Conservation (phyloP, 2,888 invertebrate species). For the Zaprionus obscuricornis region DNA sequence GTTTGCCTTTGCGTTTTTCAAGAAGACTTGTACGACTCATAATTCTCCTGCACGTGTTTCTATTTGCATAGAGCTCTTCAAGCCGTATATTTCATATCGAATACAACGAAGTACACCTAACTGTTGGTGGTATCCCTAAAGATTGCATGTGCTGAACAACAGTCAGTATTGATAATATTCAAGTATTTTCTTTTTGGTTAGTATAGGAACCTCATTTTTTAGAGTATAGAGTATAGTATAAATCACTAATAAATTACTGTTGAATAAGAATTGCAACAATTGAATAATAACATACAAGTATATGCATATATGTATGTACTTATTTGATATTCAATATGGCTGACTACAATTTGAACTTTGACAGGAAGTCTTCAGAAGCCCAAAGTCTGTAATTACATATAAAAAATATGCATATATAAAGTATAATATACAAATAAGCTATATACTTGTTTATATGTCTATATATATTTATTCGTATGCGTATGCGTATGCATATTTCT, state of each 20-base stretch:
- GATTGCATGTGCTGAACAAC: too few relatives aligned
- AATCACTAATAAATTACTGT: constrained; percentile 34
- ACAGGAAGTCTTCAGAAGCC: constrained; percentile 42
- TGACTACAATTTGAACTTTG: constrained; percentile 26
- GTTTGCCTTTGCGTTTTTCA: constrained; percentile 60
- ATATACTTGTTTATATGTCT: not conserved
- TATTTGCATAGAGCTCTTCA: constrained; percentile 35
- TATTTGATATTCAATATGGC: constrained; percentile 42
- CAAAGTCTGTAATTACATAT: not conserved
- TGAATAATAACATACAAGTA: not conserved
- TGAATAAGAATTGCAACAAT: constrained; percentile 21
- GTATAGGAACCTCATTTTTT: too few relatives aligned
- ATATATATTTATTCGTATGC: not conserved
- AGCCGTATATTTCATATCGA: too few relatives aligned
- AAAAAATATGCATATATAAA: not conserved
- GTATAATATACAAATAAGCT: not conserved
- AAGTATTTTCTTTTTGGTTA: too few relatives aligned
- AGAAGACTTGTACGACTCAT: constrained; percentile 48
- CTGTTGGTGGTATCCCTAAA: too few relatives aligned
- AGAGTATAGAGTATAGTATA: not conserved
- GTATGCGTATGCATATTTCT: constrained; percentile 48
- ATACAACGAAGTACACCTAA: too few relatives aligned
- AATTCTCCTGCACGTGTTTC: constrained; percentile 33
- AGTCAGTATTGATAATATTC: too few relatives aligned
- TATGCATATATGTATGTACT: constrained; percentile 3